Evolutionary conservation across 1,140 invertebrate species (phyloP).

Genomic region (Samia ricini): DNA sequence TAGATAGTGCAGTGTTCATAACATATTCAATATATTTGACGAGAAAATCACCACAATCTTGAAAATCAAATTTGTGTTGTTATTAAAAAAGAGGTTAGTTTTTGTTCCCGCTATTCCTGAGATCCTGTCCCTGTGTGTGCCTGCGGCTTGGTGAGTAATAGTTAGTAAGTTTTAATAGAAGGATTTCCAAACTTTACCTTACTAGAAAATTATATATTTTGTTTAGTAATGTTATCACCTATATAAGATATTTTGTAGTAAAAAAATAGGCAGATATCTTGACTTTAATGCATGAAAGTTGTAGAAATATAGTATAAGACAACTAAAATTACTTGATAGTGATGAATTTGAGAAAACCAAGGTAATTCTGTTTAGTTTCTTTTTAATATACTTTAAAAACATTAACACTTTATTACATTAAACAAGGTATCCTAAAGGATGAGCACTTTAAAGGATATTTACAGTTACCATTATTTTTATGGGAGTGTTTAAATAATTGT

Average conservation of each 20-base stretch:
- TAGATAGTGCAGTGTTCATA: constrained; percentile 19
- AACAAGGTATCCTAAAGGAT: too few species aligned
- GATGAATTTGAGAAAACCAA: background rate
- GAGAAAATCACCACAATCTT: background rate
- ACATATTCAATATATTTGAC: background rate
- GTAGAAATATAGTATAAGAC: background rate
- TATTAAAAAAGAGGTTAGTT: constrained; percentile 71
- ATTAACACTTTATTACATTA: background rate
- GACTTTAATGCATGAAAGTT: constrained; percentile 12
- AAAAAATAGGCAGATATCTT: background rate
- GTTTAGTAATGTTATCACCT: background rate
- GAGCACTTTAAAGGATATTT: too few species aligned
- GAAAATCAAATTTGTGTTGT: constrained; percentile 40
- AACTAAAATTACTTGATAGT: background rate
- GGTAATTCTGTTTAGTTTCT: background rate
- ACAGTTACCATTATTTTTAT: too few species aligned
- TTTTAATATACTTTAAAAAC: background rate
- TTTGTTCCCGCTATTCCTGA: constrained; percentile 65
- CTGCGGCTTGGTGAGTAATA: constrained; percentile 72
- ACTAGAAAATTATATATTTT: background rate
- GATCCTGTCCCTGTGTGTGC: constrained; percentile 30
- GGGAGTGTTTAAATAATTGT: too few species aligned
- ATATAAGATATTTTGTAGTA: background rate
- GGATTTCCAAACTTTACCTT: constrained; percentile 37
- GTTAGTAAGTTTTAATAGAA: constrained; percentile 56